Evolutionary conservation across 2,797 vertebrate genomes (phyloP).

Genomic region (Melanotaenia trifasciata): DNA sequence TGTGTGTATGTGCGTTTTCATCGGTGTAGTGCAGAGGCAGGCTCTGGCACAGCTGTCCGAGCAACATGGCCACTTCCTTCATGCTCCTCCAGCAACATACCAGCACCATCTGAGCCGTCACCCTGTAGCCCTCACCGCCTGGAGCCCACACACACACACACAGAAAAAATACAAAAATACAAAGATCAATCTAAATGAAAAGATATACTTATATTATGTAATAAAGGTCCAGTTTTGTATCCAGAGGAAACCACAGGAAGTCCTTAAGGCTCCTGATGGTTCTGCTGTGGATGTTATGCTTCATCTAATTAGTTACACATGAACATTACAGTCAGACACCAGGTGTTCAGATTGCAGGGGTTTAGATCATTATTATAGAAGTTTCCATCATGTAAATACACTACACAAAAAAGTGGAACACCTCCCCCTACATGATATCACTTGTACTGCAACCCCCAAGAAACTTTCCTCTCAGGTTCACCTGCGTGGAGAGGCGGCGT

Average conservation of each 20-base stretch:
- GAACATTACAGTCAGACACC: constrained; percentile 3
- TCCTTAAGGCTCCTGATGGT: background rate
- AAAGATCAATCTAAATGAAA: background rate
- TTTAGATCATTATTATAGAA: constrained; percentile 4
- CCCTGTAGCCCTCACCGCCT: constrained; percentile 84
- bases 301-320: background rate
- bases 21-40: constrained; percentile 79
- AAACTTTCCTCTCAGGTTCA: constrained; percentile 18
- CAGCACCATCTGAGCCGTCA: constrained; percentile 96
- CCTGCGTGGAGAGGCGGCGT: constrained; percentile 47
- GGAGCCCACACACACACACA: constrained; percentile 35
- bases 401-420: constrained; percentile 51
- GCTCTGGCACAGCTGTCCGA: constrained; percentile 92
- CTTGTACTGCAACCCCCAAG: constrained; percentile 36
- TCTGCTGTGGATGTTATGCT: constrained; percentile 1
- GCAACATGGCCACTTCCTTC: constrained; percentile 95
- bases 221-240: constrained; percentile 1
- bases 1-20: constrained; percentile 36
- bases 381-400: background rate
- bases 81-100: constrained; percentile 98
- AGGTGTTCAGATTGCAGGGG: background rate
- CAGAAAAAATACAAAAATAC: constrained; percentile 1
- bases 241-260: background rate
- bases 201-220: constrained; percentile 12
- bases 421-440: constrained; percentile 64